Percentiles rank a stretch among this genome's conserved stretches.
Conservation (phyloP, 2,797 vertebrate species). For the Sitta carolinensis region DNA sequence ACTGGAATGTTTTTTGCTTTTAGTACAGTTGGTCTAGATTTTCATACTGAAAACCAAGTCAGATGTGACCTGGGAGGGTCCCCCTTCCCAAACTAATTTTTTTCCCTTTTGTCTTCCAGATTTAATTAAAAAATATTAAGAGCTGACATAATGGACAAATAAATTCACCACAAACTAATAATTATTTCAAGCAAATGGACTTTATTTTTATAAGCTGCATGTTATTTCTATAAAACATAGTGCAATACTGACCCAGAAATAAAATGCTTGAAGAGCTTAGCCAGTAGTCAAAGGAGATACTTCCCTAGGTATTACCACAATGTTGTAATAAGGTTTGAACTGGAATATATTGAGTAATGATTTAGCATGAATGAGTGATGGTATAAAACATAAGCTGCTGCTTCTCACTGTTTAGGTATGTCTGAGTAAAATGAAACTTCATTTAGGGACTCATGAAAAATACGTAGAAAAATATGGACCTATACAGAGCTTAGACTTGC, state of each 20-base stretch:
- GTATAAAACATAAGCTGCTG: not conserved
- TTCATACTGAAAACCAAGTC: not conserved
- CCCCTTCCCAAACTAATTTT: not conserved
- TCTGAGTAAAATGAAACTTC: constrained; percentile 72
- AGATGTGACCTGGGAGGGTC: not conserved
- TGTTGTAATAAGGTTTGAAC: not conserved
- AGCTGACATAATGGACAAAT: not conserved
- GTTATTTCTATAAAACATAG: not conserved
- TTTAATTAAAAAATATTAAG: not conserved
- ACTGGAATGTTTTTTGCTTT: not conserved
- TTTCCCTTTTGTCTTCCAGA: not conserved
- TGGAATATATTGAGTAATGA: not conserved
- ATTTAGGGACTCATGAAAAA: constrained; percentile 66
- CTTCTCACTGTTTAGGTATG: constrained; percentile 42
- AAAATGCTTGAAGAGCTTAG: not conserved
- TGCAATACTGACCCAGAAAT: not conserved
- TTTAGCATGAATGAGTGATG: not conserved
- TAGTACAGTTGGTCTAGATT: not conserved
- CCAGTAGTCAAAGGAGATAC: not conserved
- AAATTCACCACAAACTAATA: not conserved
- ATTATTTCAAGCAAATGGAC: not conserved
- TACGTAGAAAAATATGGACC: constrained; percentile 63
- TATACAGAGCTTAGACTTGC: constrained; percentile 36
- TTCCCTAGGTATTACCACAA: not conserved
- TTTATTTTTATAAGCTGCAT: not conserved